Evolutionary conservation across 2,797 vertebrate genomes (phyloP).

Genomic region (Anguilla pacifica): DNA sequence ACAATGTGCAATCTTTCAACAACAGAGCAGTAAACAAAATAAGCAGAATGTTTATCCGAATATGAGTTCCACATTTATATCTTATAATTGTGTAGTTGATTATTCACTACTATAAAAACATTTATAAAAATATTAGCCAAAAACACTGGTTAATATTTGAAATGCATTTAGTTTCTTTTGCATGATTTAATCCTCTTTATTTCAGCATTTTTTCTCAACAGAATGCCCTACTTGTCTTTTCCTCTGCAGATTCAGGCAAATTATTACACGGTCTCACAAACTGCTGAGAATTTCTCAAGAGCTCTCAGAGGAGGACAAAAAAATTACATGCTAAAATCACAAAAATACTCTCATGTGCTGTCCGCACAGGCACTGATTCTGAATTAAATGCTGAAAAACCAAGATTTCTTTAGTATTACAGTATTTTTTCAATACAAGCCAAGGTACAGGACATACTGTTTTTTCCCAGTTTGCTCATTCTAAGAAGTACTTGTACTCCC

Average conservation of each 20-base stretch:
- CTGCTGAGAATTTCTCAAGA: neutral
- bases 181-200: neutral
- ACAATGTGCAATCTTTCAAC: neutral
- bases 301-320: neutral
- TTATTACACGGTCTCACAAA: neutral
- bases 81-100: neutral
- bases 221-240: neutral
- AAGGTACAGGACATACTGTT: neutral
- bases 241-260: neutral
- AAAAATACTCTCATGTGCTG: neutral
- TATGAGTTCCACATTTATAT: neutral
- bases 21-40: neutral
- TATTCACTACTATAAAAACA: neutral
- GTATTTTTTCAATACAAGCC: neutral
- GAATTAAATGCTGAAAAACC: neutral
- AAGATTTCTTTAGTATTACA: neutral
- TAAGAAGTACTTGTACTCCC: neutral
- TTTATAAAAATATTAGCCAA: too few relatives aligned
- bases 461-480: neutral
- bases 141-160: neutral
- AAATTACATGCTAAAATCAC: neutral
- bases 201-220: neutral
- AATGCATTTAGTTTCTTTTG: neutral
- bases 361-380: neutral
- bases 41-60: neutral